A percentile compares a stretch with the other conserved stretches of the same genome.
Conservation (phyloP, 2,113 vertebrate genomes). For the Dryoscopus gambensis region DNA sequence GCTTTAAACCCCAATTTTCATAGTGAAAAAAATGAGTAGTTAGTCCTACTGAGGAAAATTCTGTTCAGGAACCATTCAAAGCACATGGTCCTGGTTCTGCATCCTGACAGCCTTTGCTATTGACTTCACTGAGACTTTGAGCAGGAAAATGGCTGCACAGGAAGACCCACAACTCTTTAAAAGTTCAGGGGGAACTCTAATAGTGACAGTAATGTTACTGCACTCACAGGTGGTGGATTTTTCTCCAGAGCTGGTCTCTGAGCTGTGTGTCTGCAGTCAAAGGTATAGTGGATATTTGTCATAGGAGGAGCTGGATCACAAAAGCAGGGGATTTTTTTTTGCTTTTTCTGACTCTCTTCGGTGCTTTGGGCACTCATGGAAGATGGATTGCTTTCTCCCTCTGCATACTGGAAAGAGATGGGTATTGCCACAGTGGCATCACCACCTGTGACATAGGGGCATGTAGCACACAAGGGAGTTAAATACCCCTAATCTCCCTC, state of each 20-base stretch:
- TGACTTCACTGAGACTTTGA: background rate
- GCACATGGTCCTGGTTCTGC: background rate
- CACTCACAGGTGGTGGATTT: background rate
- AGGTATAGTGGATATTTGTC: background rate
- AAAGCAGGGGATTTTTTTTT: background rate
- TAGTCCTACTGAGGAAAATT: background rate
- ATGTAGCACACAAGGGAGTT: background rate
- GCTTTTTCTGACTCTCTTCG: background rate
- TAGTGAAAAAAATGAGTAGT: background rate
- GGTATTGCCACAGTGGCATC: background rate
- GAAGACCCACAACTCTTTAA: background rate
- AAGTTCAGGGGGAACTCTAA: background rate
- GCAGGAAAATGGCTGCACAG: background rate
- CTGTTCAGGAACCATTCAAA: background rate
- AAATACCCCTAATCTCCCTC: background rate
- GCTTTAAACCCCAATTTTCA: background rate
- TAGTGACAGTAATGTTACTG: background rate
- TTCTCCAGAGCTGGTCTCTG: background rate
- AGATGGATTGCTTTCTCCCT: background rate
- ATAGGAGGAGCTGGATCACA: background rate
- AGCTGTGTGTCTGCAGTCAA: background rate
- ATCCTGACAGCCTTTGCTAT: background rate
- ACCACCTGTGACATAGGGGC: background rate
- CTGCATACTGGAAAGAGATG: background rate
- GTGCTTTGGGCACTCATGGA: background rate